Conservation (phyloP, 2,888 invertebrate species). For the Marronus borbonicus region DNA sequence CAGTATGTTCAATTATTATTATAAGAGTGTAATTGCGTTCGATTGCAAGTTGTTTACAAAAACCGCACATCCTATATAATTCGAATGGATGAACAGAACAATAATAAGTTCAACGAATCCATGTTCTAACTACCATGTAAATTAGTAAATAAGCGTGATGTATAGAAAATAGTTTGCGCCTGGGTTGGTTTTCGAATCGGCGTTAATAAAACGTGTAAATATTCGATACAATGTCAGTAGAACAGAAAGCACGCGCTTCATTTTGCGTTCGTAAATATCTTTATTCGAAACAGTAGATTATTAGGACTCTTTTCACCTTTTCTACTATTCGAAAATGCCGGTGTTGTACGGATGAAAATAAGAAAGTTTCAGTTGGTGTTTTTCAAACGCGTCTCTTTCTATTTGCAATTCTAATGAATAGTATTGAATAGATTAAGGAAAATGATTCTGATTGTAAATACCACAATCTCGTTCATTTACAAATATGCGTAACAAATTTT, state of each 20-base stretch:
- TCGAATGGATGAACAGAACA: neutral
- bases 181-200: neutral
- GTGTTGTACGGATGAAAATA: too few relatives aligned
- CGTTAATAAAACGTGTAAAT: neutral
- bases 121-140: neutral
- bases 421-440: too few relatives aligned
- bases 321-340: slow-evolving; percentile 4
- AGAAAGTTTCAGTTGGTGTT: too few relatives aligned
- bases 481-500: too few relatives aligned
- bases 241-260: slow-evolving; percentile 9
- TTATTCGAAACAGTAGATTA: neutral
- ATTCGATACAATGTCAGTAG: slow-evolving; percentile 10
- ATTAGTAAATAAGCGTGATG: neutral
- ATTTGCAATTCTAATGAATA: too few relatives aligned
- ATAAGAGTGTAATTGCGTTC: too few relatives aligned
- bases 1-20: too few relatives aligned
- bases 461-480: too few relatives aligned
- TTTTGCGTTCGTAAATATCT: neutral
- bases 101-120: slow-evolving; percentile 1
- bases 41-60: too few relatives aligned
- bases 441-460: too few relatives aligned
- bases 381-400: too few relatives aligned
- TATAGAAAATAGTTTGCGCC: neutral
- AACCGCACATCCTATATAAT: too few relatives aligned
- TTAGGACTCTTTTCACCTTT: slow-evolving; percentile 5